These are phyloP conservation scores for Molossus alvarezi DNA, from an alignment of 2,797 vertebrate genomes.

Conservation along the genomic window DNA sequence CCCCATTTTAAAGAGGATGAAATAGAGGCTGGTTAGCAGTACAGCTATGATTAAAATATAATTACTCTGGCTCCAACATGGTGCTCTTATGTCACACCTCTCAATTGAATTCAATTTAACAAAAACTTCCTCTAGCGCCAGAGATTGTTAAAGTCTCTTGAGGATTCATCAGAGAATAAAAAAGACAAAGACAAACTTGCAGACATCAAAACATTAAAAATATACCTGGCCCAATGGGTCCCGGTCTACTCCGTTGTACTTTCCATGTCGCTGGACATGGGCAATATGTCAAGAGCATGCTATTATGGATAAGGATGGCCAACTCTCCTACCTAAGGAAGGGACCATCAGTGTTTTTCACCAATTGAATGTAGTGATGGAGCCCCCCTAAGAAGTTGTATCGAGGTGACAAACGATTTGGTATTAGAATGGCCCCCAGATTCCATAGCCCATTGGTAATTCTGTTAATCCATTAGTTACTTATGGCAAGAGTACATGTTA, in stretches of 20 bases:
- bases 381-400: neutral
- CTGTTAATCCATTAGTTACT: neutral
- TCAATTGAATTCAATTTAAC: neutral
- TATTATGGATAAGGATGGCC: neutral
- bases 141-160: neutral
- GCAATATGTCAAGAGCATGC: neutral
- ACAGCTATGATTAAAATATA: neutral
- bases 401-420: neutral
- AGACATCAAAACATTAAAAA: constrained; percentile 2
- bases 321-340: neutral
- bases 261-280: neutral
- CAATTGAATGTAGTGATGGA: neutral
- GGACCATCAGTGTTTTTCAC: neutral
- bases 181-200: neutral
- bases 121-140: neutral
- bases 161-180: constrained; percentile 5
- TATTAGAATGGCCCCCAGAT: neutral
- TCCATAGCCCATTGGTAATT: neutral
- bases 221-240: neutral
- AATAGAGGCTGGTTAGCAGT: neutral
- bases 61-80: neutral
- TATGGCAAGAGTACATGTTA: neutral
- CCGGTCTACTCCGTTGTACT: neutral
- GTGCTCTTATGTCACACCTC: neutral
- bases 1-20: constrained; percentile 4